Percentiles rank a stretch among this genome's conserved stretches.
phyloP scores from a whole-genome alignment of 2,113 vertebrate species.

The Pseudopipra pipra region DNA sequence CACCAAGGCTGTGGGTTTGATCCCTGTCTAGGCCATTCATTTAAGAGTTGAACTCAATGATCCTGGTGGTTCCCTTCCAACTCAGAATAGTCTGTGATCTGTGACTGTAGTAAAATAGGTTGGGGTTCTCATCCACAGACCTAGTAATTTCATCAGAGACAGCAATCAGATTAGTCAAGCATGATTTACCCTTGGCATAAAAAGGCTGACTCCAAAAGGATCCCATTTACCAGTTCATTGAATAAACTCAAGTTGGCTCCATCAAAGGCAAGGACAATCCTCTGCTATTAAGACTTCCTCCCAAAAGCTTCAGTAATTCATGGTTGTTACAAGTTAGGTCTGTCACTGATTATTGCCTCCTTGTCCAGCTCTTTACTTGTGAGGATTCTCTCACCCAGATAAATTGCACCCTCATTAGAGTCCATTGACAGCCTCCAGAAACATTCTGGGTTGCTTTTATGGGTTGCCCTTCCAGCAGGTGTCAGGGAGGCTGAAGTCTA shows the following conservation, averaged over 20 bases:
- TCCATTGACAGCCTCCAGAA: background rate
- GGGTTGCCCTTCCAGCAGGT: background rate
- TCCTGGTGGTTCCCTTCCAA: background rate
- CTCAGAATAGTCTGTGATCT: background rate
- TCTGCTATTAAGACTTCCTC: background rate
- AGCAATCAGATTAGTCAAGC: background rate
- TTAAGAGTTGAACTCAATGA: background rate
- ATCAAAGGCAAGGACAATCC: background rate
- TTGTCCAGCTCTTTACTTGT: background rate
- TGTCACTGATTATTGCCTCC: background rate
- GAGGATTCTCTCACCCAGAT: background rate
- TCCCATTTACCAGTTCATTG: background rate
- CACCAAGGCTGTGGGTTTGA: background rate
- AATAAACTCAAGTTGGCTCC: background rate
- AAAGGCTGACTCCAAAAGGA: background rate
- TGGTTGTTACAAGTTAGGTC: background rate
- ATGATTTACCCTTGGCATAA: background rate
- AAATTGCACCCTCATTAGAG: background rate
- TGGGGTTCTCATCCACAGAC: background rate
- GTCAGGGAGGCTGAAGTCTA: background rate
- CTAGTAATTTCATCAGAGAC: background rate
- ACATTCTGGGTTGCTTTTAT: background rate
- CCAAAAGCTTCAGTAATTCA: background rate
- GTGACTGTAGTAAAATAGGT: background rate
- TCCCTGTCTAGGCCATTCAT: background rate